Percentiles rank a stretch among this genome's conserved stretches.
Conservation (phyloP, 2,797 vertebrate genomes). For the Notoglanidium macrostoma region DNA sequence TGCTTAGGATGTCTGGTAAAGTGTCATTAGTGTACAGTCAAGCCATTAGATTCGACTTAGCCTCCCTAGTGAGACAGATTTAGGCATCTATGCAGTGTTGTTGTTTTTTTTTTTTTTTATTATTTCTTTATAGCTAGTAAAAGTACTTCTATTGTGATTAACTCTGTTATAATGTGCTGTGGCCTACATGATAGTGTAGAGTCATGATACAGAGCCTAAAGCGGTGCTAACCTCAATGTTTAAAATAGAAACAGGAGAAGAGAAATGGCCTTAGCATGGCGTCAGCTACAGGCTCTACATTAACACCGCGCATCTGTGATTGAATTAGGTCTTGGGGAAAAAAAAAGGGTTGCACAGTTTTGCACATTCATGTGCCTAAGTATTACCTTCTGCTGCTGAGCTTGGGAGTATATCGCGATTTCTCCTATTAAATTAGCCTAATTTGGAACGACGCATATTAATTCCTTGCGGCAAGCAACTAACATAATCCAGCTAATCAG, state of each 20-base stretch:
- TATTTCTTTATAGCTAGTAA: background rate
- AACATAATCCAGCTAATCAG: background rate
- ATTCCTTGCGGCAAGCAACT: background rate
- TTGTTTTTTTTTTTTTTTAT: too few relatives aligned
- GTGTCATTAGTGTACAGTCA: background rate
- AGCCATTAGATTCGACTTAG: background rate
- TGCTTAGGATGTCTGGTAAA: background rate
- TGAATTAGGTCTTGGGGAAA: background rate
- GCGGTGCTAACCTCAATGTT: constrained; percentile 22
- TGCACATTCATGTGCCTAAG: background rate
- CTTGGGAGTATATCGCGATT: background rate
- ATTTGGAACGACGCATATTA: background rate
- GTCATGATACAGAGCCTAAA: constrained; percentile 22
- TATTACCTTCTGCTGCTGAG: background rate
- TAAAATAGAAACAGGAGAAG: constrained; percentile 23
- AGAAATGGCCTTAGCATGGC: background rate
- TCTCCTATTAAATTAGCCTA: background rate
- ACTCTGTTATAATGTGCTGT: background rate
- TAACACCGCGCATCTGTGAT: constrained; percentile 24
- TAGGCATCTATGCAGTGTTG: background rate
- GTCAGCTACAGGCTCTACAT: constrained; percentile 5
- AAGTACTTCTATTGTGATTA: background rate
- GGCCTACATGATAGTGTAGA: constrained; percentile 23
- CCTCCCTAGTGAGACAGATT: background rate
- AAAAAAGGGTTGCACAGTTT: background rate